Conservation (phyloP, 2,113 vertebrate genomes). For the Cyanocitta stelleri region DNA sequence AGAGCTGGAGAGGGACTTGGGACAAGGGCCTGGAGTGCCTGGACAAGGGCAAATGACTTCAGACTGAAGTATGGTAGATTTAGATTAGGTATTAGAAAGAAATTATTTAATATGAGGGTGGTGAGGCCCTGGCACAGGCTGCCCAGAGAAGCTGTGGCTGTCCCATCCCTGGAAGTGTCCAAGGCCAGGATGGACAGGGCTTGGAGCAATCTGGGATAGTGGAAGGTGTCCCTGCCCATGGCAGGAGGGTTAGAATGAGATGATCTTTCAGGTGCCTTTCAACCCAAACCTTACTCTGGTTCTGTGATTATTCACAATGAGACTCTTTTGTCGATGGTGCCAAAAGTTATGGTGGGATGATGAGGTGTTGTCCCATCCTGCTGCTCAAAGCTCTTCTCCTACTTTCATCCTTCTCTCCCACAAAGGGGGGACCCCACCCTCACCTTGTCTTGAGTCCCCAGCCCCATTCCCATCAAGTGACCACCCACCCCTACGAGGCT, state of each 20-base stretch:
- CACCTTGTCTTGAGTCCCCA: background rate
- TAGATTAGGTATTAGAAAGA: background rate
- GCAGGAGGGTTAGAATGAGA: background rate
- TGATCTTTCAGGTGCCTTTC: background rate
- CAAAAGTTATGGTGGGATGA: background rate
- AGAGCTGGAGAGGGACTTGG: background rate
- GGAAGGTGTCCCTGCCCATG: background rate
- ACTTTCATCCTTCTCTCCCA: background rate
- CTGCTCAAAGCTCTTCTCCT: background rate
- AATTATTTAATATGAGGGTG: background rate
- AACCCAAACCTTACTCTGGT: background rate
- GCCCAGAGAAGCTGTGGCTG: background rate
- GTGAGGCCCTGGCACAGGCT: background rate
- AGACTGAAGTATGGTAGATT: background rate
- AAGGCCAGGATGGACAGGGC: fast-evolving
- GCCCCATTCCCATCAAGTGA: background rate
- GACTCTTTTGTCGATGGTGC: fast-evolving
- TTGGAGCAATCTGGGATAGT: background rate
- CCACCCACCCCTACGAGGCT: background rate
- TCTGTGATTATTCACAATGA: background rate
- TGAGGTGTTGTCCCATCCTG: background rate
- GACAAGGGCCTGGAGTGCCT: fast-evolving
- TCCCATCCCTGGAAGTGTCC: background rate
- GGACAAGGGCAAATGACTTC: background rate
- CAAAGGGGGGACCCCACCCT: background rate